Base-by-base conservation (phyloP, 2,888 invertebrate species). In the Leucophora obtusa region DNA sequence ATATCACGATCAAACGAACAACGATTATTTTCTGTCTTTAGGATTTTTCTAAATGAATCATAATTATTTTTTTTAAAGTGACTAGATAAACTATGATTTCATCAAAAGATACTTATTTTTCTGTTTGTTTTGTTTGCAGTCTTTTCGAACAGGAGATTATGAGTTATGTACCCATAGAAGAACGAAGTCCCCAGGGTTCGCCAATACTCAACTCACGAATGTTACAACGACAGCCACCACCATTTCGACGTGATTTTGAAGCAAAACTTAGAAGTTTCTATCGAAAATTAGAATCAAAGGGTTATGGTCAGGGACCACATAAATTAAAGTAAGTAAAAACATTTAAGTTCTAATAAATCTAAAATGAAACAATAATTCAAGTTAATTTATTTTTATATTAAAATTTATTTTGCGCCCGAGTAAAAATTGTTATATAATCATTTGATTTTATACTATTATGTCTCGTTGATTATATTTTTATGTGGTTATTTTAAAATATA, bases 121-220 rank as follows among this genome's bases (percentile, higher is more conserved):
- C 70, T 62, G 69, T 75, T 82, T 83, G 71, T 82, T 87, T 84
- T 83, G 79, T 83, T 92, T 92, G 59, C 93, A 98, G 98, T 93
- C 94, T 98, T 87, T 98, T 98, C 92, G 98, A 98, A 91, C 96
- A 98, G 92, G 98, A 98, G 93, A 98, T 98, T 88, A 97, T 98
- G 98, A 97, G 97, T 86, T 98, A 97, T 91, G 96, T 98, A 87
- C 98, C 97, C 82, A 92, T 92, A 84, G 92, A 92, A 83, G 91
- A 91, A 84, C 87, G 89, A 84, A 88, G 90, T 58, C 94, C 95
- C 82, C 91, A 92, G 78, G 90, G 90, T 58, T 97, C 96, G 1
- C 97, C 97, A 9, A 96, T 96, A 62, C 92, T 96, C 75, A 90
- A 85, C 76, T 93, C 96, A 28, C 93, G 95, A 82, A 92, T 93